These are phyloP conservation scores for Pelvicachromis taeniatus DNA, from an alignment of 2,113 vertebrate species.

Conservation along the genomic window DNA sequence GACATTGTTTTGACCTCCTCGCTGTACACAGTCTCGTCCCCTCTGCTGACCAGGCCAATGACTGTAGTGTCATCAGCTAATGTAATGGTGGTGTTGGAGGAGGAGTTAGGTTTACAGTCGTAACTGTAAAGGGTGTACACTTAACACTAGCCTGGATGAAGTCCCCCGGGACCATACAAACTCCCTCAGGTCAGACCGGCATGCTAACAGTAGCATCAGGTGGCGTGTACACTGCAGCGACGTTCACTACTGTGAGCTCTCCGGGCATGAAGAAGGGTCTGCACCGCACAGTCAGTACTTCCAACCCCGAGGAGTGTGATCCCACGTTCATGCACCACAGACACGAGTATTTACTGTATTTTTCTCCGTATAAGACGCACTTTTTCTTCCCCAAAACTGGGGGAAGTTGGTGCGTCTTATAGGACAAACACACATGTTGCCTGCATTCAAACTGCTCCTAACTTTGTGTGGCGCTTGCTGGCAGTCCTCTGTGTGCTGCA, in stretches of 20 bases:
- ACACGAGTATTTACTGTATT: not conserved
- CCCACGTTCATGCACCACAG: not conserved
- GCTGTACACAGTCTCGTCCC: not conserved
- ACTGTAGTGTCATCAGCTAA: too few relatives aligned
- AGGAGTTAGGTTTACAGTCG: too few relatives aligned
- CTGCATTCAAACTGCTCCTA: too few relatives aligned
- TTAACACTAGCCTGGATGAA: not conserved
- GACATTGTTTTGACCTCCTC: not conserved
- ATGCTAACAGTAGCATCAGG: not conserved
- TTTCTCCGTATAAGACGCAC: too few relatives aligned
- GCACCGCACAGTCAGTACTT: not conserved
- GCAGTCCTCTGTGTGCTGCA: too few relatives aligned
- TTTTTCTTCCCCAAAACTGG: too few relatives aligned
- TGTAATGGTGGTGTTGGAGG: too few relatives aligned
- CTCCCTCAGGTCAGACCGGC: not conserved
- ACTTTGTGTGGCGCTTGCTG: too few relatives aligned
- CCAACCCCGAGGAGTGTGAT: not conserved
- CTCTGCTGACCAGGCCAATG: too few relatives aligned
- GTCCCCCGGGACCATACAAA: not conserved
- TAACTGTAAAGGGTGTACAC: not conserved
- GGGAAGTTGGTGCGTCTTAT: too few relatives aligned
- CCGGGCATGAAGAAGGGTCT: not conserved
- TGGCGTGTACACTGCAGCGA: not conserved
- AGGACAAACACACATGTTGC: too few relatives aligned
- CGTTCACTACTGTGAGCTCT: not conserved